Conservation (phyloP, 2,113 vertebrate genomes). For the Leptocoma aspasia region DNA sequence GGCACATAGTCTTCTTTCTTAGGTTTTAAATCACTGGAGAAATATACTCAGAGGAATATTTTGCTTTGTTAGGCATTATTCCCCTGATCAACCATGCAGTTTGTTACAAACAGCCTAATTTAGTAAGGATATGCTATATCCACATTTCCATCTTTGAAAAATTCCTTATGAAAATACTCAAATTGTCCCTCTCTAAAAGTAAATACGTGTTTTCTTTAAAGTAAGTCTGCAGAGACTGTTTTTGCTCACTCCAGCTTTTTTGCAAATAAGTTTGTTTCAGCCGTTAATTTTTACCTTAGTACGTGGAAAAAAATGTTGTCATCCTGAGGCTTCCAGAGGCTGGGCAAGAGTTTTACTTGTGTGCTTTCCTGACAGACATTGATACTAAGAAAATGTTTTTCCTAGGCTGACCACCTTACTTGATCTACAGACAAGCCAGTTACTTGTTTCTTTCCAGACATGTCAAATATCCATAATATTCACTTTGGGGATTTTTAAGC, state of each 20-base stretch:
- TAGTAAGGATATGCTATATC: neutral
- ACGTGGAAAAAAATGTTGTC: fast-evolving
- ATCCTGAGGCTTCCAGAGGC: neutral
- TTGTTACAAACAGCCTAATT: neutral
- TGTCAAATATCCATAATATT: neutral
- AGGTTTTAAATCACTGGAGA: neutral
- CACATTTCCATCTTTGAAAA: neutral
- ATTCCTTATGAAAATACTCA: neutral
- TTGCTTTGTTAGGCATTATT: neutral
- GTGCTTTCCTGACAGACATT: neutral
- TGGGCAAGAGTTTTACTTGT: neutral
- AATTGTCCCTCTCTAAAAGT: neutral
- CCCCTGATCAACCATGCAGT: neutral
- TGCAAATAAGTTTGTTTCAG: neutral
- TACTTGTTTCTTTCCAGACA: neutral
- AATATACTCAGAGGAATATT: neutral
- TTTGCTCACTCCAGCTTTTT: neutral
- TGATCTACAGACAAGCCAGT: neutral
- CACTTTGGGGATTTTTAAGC: neutral
- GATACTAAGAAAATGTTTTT: neutral
- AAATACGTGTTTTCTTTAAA: neutral
- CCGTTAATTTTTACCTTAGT: neutral
- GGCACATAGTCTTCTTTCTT: too few species aligned
- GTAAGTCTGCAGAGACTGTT: neutral
- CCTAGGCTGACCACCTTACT: neutral